These are phyloP conservation scores for Drosophila affinis DNA, from an alignment of 2,888 invertebrate genomes.

Conservation along the genomic window DNA sequence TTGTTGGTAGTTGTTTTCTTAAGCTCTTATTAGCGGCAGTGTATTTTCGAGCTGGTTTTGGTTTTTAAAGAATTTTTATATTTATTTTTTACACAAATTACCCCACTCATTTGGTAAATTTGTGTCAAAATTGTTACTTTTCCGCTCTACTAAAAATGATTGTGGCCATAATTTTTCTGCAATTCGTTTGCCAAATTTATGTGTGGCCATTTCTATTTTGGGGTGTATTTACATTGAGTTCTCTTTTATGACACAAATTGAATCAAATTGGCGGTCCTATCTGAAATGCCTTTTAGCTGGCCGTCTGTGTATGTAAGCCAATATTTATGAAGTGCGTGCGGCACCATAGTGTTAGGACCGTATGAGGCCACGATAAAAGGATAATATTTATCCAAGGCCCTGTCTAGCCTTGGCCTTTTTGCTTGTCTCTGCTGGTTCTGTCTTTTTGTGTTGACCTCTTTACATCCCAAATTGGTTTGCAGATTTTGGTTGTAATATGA, in stretches of 20 bases:
- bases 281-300: conserved; percentile 3
- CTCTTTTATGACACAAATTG: conserved; percentile 15
- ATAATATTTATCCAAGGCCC: conserved; percentile 31
- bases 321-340: conserved; percentile 34
- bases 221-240: conserved; percentile 48
- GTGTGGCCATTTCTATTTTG: conserved; percentile 47
- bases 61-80: too few relatives aligned
- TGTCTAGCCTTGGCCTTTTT: not conserved
- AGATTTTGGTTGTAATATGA: conserved; percentile 16
- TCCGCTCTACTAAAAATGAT: conserved; percentile 39
- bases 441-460: not conserved
- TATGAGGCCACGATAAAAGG: too few relatives aligned
- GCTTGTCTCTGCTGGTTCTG: not conserved
- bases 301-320: conserved; percentile 25
- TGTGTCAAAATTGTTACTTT: conserved; percentile 35
- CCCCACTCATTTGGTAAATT: conserved; percentile 66
- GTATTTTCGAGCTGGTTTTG: too few relatives aligned
- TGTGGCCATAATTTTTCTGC: conserved; percentile 45
- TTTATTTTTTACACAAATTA: conserved; percentile 50
- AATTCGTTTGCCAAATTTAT: conserved; percentile 44
- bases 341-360: too few relatives aligned
- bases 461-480: not conserved
- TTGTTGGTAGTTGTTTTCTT: not conserved
- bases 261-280: conserved; percentile 23
- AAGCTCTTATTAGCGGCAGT: too few relatives aligned